Percentiles rank a stretch among this genome's conserved stretches.
Evolutionary conservation across 2,797 vertebrate genomes (phyloP).

Genomic region (Notolepis coatsorum): DNA sequence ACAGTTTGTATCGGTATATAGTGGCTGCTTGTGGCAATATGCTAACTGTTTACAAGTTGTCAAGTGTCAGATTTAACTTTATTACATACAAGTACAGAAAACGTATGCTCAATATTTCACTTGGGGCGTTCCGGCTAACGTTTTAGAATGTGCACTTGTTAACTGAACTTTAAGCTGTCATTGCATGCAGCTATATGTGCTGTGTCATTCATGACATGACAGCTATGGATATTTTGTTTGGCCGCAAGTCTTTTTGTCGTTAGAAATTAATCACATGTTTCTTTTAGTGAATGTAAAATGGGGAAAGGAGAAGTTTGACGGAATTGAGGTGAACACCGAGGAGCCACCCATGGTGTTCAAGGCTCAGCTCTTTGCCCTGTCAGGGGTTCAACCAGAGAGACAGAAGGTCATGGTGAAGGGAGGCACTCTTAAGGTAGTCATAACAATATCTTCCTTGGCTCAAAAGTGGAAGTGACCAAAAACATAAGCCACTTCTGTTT

Average conservation of each 20-base stretch:
- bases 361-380: constrained; percentile 96
- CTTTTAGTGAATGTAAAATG: constrained; percentile 96
- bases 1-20: no score
- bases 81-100: no score
- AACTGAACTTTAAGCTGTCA: no score
- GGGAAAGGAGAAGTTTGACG: constrained; percentile 99
- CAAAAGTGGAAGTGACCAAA: not conserved
- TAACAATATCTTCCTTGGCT: not conserved
- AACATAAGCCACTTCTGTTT: not conserved
- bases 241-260: no score
- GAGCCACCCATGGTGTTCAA: constrained; percentile 99
- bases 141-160: no score
- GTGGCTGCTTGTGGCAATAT: no score
- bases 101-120: no score
- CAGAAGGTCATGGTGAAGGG: constrained; percentile 99
- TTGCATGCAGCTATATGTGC: no score
- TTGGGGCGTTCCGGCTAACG: no score
- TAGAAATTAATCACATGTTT: constrained; percentile 23
- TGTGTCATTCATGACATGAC: constrained; percentile 59
- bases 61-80: no score
- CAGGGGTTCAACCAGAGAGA: constrained; percentile 96
- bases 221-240: not conserved
- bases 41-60: no score
- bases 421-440: constrained; percentile 96
- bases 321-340: constrained; percentile 96